Conservation (phyloP, 1,140 invertebrate genomes). For the Formica exsecta region DNA sequence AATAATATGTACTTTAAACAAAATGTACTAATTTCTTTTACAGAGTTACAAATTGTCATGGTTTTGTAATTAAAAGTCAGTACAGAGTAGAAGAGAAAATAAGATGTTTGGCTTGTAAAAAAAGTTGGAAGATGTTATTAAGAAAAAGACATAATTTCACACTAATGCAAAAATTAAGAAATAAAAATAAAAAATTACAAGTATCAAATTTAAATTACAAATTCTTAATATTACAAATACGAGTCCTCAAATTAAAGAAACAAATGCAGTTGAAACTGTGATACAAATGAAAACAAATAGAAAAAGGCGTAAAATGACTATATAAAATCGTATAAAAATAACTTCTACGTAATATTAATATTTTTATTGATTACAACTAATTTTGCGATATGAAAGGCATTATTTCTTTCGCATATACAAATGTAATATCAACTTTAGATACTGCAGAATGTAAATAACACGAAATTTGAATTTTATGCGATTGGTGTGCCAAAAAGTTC, state of each 20-base stretch:
- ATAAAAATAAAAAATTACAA: not conserved
- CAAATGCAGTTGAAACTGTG: no score
- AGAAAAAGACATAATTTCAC: not conserved
- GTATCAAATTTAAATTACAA: conserved; percentile 6
- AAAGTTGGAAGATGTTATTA: not conserved
- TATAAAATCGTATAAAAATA: no score
- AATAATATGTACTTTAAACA: not conserved
- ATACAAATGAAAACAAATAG: no score
- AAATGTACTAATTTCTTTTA: not conserved
- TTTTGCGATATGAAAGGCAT: no score
- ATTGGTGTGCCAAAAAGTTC: conserved; percentile 53
- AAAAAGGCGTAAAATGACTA: no score
- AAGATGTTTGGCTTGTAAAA: not conserved
- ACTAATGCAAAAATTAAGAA: not conserved
- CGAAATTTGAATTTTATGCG: not conserved
- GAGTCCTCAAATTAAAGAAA: no score
- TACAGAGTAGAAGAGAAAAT: not conserved
- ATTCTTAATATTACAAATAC: no score
- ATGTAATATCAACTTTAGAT: no score
- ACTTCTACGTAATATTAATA: no score
- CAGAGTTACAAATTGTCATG: conserved; percentile 1
- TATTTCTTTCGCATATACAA: no score
- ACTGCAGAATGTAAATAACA: not conserved
- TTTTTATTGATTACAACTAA: no score
- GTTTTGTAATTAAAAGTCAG: not conserved